Evolutionary conservation across 2,797 vertebrate genomes (phyloP).

Genomic region (Myotis findleyi): DNA sequence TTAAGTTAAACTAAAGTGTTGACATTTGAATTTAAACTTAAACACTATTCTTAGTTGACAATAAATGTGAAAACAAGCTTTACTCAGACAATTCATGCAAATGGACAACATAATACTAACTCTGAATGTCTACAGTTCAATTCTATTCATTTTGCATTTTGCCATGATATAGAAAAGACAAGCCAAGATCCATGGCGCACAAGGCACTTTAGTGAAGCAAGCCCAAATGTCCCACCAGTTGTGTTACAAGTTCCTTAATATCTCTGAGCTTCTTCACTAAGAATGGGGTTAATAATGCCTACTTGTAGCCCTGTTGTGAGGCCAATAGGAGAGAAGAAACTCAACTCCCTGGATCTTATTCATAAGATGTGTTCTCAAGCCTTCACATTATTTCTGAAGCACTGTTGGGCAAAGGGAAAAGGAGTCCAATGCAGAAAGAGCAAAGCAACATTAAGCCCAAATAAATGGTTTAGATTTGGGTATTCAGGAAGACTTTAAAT

Average conservation of each 20-base stretch:
- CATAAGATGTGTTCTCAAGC: not conserved
- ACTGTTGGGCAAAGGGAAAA: not conserved
- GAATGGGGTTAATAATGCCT: not conserved
- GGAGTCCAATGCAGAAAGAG: not conserved
- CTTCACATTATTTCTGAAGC: not conserved
- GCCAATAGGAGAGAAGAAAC: not conserved
- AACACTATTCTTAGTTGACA: not conserved
- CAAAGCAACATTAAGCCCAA: not conserved
- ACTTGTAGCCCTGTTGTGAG: not conserved
- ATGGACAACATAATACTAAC: not conserved
- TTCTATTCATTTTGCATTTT: not conserved
- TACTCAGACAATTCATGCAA: not conserved
- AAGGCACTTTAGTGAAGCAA: not conserved
- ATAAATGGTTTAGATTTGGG: not conserved
- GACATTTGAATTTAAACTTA: conserved; percentile 50
- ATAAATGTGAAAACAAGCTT: conserved; percentile 48
- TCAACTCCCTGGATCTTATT: not conserved
- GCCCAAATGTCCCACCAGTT: not conserved
- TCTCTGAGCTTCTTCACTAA: not conserved
- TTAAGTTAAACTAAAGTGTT: not conserved
- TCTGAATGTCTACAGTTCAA: not conserved
- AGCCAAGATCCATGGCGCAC: not conserved
- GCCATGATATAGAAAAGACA: not conserved
- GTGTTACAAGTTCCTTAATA: not conserved
- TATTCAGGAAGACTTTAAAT: not conserved